Evolutionary conservation across 2,797 vertebrate species (phyloP).

Genomic region (Geotrypetes seraphini): DNA sequence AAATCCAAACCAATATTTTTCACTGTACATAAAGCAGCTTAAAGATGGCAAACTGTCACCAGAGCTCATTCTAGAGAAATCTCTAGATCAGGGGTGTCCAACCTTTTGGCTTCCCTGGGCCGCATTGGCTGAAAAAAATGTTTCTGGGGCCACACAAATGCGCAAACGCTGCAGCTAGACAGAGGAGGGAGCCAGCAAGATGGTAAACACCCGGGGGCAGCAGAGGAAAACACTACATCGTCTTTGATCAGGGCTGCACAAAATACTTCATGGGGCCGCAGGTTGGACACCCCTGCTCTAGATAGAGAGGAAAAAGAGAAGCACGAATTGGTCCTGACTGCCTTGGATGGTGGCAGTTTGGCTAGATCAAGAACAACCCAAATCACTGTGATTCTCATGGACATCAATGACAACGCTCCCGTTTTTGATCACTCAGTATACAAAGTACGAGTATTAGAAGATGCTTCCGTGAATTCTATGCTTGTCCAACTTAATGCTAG

Average conservation of each 20-base stretch:
- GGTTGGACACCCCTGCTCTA: too few species aligned
- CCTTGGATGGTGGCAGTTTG: conserved; percentile 40
- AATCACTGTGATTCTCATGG: conserved; percentile 33
- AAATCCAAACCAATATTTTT: conserved; percentile 70
- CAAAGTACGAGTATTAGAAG: conserved; percentile 8
- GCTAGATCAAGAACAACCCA: conserved; percentile 24
- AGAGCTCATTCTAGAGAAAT: conserved; percentile 31
- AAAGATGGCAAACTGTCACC: conserved; percentile 45
- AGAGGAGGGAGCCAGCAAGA: too few species aligned
- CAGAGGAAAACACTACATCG: too few species aligned
- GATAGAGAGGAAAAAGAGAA: conserved; percentile 30
- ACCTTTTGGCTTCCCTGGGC: too few species aligned
- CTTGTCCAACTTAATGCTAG: conserved; percentile 22
- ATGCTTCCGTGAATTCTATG: conserved; percentile 3
- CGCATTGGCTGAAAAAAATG: too few species aligned
- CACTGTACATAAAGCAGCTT: conserved; percentile 73
- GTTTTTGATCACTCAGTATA: conserved; percentile 17
- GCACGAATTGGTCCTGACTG: conserved; percentile 29
- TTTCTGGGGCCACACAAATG: too few species aligned
- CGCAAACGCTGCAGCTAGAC: too few species aligned
- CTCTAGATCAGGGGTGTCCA: too few species aligned
- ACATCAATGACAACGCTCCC: conserved; percentile 45
- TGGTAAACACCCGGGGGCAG: too few species aligned
- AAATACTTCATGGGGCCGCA: too few species aligned
- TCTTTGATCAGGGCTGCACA: too few species aligned